phyloP scores from a whole-genome alignment of 2,113 vertebrate species.

The Mustela nigripes region DNA sequence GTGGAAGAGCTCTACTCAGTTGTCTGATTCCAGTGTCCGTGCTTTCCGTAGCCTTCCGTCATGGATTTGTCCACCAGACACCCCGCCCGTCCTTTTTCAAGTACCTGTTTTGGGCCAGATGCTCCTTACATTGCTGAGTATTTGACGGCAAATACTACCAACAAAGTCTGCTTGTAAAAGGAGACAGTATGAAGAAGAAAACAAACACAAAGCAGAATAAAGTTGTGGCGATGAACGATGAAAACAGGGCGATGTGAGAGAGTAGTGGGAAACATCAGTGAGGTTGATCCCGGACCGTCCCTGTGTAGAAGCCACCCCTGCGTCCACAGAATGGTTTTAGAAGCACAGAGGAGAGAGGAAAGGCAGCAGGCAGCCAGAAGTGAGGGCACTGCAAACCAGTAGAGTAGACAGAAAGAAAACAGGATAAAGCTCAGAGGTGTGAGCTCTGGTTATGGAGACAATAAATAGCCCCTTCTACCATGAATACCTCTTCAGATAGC shows the following conservation, averaged over 20 bases:
- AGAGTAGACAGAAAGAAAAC: neutral
- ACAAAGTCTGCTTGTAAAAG: neutral
- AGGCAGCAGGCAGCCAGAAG: neutral
- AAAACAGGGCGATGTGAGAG: neutral
- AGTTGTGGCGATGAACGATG: neutral
- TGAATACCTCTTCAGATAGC: neutral
- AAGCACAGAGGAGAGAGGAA: neutral
- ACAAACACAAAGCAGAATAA: neutral
- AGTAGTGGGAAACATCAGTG: neutral
- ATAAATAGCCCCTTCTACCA: neutral
- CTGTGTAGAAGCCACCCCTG: neutral
- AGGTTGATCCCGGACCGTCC: neutral
- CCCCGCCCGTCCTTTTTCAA: neutral
- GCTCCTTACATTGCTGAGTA: neutral
- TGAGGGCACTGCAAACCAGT: neutral
- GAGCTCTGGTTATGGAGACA: neutral
- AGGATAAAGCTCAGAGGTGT: neutral
- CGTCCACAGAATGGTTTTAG: neutral
- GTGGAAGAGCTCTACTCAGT: neutral
- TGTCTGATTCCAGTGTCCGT: neutral
- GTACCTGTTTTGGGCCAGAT: neutral
- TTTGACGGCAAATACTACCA: neutral
- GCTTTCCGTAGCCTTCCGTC: neutral
- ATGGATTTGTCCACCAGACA: neutral
- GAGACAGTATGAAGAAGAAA: neutral